Evolutionary conservation across 2,888 invertebrate species (phyloP), one percentile per base, ranked within the genome.

Genomic region (Linyphia triangularis): DNA sequence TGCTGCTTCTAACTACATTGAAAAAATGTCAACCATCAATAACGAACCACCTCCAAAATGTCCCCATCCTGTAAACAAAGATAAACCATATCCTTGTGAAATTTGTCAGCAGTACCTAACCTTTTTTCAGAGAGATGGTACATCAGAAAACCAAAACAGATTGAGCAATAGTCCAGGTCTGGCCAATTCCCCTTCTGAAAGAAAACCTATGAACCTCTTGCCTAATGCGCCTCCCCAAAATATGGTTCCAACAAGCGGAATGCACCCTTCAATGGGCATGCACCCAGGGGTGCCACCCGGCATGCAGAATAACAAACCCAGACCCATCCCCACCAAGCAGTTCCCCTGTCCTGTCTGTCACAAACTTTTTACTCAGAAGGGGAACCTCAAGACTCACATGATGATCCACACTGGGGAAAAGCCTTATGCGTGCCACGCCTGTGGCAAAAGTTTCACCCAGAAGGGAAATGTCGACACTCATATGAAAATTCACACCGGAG

Each of bases 391-490:
- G 67, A 91, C 91, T 26, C 91, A 91, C 79, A 91, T 91, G 90
- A 91, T 91, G 91, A 91, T 91, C 24, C 91, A 91, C 69, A 91
- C 91, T 16, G 91, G 91, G 4, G 91, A 91, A 69, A 91, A 91
- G 69, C 91, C 91, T 40, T 91, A 90, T 77, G 89, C 90, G 16
- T 91, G 91, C 67, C 91, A 91, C 51, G 90, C 91, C 37, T 90
- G 91, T 77, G 91, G 91, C 10, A 91, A 91, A 79, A 90, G 91
- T 81, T 91, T 91, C 75, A 91, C 91, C 7, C 91, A 91, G 81
- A 91, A 91, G 82, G 91, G 91, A 16, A 91, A 91, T 70, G 91
- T 91, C 30, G 91, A 91, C 77, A 91, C 91, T 65, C 91, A 91
- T 59, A 91, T 91, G 90, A 91, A 91, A 61, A 91, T 91, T 63